Evolutionary conservation across 2,113 vertebrate species (phyloP).

Genomic region (Cinclus mexicanus): DNA sequence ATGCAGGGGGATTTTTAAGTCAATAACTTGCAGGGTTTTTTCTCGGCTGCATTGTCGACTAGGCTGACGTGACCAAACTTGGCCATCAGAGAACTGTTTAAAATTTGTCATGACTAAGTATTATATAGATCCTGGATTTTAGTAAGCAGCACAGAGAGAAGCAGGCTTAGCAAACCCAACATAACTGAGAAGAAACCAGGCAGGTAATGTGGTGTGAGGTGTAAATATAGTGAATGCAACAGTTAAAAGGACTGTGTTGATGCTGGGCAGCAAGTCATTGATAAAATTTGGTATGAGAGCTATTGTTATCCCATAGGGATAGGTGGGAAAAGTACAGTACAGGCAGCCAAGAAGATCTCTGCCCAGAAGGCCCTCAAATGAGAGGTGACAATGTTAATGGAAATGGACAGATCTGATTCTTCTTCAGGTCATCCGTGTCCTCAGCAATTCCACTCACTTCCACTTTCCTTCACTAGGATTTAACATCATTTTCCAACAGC

Average conservation of each 20-base stretch:
- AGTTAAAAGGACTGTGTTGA: not conserved
- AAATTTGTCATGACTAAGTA: not conserved
- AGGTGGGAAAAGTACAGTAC: not conserved
- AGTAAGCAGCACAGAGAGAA: not conserved
- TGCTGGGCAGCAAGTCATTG: not conserved
- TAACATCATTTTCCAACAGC: conserved; percentile 31
- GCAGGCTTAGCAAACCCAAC: not conserved
- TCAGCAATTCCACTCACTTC: conserved; percentile 31
- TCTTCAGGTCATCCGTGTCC: conserved; percentile 20
- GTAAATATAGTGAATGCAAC: not conserved
- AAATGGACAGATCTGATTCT: conserved; percentile 35
- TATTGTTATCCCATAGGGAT: not conserved
- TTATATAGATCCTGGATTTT: not conserved
- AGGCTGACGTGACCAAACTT: not conserved
- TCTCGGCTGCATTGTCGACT: not conserved
- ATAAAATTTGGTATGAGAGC: not conserved
- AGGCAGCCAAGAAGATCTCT: not conserved
- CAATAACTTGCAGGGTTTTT: not conserved
- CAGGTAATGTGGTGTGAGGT: accelerated
- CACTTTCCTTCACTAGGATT: conserved; percentile 41
- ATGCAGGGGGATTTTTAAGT: not conserved
- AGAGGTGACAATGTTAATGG: conserved; percentile 14
- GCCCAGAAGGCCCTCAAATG: not conserved
- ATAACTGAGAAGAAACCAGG: not conserved
- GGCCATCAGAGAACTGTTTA: not conserved